phyloP scores from a whole-genome alignment of 1,140 invertebrate species.

The Anastatus disparis region DNA sequence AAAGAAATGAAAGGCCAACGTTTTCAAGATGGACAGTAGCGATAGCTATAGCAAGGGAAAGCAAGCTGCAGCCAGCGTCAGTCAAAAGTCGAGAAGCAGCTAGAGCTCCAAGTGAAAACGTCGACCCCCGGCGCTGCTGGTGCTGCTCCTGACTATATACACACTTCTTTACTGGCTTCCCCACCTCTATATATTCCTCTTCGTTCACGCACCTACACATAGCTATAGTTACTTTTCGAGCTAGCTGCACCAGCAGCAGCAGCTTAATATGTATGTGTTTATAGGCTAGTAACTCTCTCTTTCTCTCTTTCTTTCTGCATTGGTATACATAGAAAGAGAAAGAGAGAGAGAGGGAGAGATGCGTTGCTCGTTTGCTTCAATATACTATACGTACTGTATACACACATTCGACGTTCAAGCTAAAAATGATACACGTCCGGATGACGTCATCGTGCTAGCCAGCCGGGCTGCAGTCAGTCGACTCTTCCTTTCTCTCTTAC shows the following conservation, averaged over 20 bases:
- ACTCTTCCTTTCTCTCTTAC: conserved; percentile 5
- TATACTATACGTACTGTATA: too few relatives aligned
- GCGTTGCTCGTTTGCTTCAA: too few relatives aligned
- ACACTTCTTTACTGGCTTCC: conserved; percentile 6
- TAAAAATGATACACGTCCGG: conserved; percentile 56
- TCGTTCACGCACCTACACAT: too few relatives aligned
- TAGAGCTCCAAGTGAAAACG: conserved; percentile 30
- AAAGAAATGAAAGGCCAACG: too few relatives aligned
- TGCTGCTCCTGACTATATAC: too few relatives aligned
- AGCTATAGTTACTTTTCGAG: too few relatives aligned
- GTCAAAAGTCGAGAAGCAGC: conserved; percentile 1
- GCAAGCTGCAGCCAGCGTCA: conserved; percentile 32
- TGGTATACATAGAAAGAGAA: too few relatives aligned
- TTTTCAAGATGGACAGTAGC: conserved; percentile 34
- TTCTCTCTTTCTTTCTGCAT: too few relatives aligned
- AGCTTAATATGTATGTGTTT: too few relatives aligned
- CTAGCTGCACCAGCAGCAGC: too few relatives aligned
- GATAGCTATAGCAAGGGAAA: conserved; percentile 30
- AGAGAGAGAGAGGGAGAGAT: too few relatives aligned
- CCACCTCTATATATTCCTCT: not conserved
- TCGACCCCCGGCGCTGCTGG: conserved; percentile 7
- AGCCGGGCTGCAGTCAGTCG: not conserved
- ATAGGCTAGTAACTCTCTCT: too few relatives aligned
- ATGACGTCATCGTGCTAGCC: conserved; percentile 42
- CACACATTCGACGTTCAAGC: conserved; percentile 28